These are phyloP conservation scores for Ormia ochracea DNA, from an alignment of 2,888 invertebrate species.

Conservation along the genomic window DNA sequence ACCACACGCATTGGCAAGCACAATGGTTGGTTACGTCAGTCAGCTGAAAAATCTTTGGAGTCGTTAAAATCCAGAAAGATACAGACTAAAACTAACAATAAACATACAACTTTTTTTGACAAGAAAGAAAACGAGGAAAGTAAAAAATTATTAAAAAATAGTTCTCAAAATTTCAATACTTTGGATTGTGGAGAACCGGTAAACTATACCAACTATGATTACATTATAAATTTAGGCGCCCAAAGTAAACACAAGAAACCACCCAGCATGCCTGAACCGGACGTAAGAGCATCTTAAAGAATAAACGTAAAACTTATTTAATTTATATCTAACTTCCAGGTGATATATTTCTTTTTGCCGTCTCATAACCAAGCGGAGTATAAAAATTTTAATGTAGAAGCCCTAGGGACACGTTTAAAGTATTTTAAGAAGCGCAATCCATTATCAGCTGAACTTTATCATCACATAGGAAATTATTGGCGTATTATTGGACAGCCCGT, in stretches of 20 bases:
- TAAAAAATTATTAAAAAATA: slow-evolving; percentile 18
- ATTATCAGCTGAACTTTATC: slow-evolving; percentile 84
- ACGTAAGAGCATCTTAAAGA: slow-evolving; percentile 73
- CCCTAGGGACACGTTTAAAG: slow-evolving; percentile 84
- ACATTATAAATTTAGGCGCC: slow-evolving; percentile 89
- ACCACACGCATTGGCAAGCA: slow-evolving; percentile 76
- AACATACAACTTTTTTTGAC: not conserved
- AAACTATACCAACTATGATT: slow-evolving; percentile 93
- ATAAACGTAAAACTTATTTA: not conserved
- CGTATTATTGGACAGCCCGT: slow-evolving; percentile 91
- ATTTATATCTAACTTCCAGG: slow-evolving; percentile 73
- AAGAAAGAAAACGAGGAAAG: not conserved
- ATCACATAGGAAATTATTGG: slow-evolving; percentile 95
- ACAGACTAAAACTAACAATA: not conserved
- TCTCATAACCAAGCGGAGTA: slow-evolving; percentile 78
- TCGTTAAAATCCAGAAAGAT: slow-evolving; percentile 13
- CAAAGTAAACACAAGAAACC: slow-evolving; percentile 82
- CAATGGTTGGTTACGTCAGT: slow-evolving; percentile 60
- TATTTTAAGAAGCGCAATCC: slow-evolving; percentile 90
- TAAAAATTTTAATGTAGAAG: slow-evolving; percentile 85
- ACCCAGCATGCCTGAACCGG: slow-evolving; percentile 90
- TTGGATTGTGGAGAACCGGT: slow-evolving; percentile 90
- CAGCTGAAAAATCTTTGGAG: slow-evolving; percentile 59
- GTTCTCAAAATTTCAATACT: slow-evolving; percentile 76
- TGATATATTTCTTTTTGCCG: slow-evolving; percentile 85